phyloP scores from a whole-genome alignment of 2,113 vertebrate genomes.

The Rallus limicola region DNA sequence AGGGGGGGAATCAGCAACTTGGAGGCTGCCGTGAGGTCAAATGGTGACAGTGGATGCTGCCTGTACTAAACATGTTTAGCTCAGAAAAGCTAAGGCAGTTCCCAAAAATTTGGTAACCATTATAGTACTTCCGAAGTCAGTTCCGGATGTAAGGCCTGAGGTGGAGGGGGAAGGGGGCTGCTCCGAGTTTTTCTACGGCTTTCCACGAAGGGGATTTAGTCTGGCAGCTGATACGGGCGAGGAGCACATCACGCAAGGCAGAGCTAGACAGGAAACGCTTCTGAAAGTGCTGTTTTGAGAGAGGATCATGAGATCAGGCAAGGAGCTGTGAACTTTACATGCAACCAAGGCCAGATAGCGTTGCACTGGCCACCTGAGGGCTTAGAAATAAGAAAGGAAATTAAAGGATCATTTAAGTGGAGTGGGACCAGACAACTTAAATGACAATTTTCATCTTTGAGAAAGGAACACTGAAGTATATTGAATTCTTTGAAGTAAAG shows the following conservation, averaged over 20 bases:
- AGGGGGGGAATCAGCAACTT: slow-evolving; percentile 69
- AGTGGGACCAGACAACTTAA: slow-evolving; percentile 62
- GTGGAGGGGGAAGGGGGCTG: slow-evolving; percentile 69
- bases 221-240: slow-evolving; percentile 77
- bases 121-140: slow-evolving; percentile 94
- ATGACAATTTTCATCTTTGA: slow-evolving; percentile 41
- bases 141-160: slow-evolving; percentile 90
- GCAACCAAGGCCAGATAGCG: slow-evolving; percentile 72
- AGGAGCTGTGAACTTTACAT: slow-evolving; percentile 87
- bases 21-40: slow-evolving; percentile 89
- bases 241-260: slow-evolving; percentile 78
- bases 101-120: slow-evolving; percentile 98
- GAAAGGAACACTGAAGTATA: slow-evolving; percentile 59
- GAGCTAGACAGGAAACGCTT: slow-evolving; percentile 85
- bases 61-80: slow-evolving; percentile 92
- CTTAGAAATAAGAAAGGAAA: slow-evolving; percentile 87
- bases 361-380: slow-evolving; percentile 81
- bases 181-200: slow-evolving; percentile 41
- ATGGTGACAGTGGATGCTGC: slow-evolving; percentile 92
- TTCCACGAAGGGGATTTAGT: slow-evolving; percentile 74
- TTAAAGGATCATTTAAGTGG: slow-evolving; percentile 94
- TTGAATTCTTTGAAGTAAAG: slow-evolving; percentile 73
- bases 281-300: slow-evolving; percentile 84
- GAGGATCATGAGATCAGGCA: slow-evolving; percentile 83
- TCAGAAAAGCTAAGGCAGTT: slow-evolving; percentile 81